Percentiles rank a stretch among this genome's conserved stretches.
Evolutionary conservation across 2,797 vertebrate genomes (phyloP).

Genomic region (Leuciscus waleckii): DNA sequence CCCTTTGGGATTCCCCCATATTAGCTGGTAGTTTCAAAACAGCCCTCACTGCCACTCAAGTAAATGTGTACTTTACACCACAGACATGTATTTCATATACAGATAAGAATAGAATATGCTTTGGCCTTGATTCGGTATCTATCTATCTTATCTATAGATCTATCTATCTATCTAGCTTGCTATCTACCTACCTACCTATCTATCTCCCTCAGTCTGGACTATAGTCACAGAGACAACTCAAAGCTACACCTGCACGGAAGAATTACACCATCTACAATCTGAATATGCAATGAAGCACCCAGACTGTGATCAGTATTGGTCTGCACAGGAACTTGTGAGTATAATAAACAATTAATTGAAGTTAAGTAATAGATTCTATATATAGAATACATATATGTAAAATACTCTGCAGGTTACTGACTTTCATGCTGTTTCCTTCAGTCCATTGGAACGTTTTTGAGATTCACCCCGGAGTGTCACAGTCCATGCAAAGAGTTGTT

Average conservation of each 20-base stretch:
- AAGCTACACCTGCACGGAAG: not conserved
- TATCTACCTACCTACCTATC: not conserved
- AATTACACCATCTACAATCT: not conserved
- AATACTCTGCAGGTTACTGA: not conserved
- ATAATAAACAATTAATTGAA: not conserved
- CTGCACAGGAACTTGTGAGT: constrained; percentile 38
- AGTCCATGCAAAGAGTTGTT: constrained; percentile 54
- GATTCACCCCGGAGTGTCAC: accelerated
- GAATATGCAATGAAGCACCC: accelerated
- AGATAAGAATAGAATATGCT: too few relatives aligned
- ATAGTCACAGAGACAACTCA: constrained; percentile 27
- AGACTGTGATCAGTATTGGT: constrained; percentile 50
- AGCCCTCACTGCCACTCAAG: not conserved
- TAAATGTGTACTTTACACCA: not conserved
- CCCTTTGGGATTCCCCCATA: not conserved
- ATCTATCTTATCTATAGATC: too few relatives aligned
- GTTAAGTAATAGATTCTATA: not conserved
- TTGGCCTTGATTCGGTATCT: too few relatives aligned
- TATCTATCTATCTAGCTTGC: not conserved
- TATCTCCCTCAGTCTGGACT: constrained; percentile 9
- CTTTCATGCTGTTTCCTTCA: constrained; percentile 39
- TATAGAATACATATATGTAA: not conserved
- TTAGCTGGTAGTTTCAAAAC: not conserved
- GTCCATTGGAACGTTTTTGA: constrained; percentile 33
- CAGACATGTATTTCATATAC: not conserved